Base-by-base conservation (phyloP, 2,888 invertebrate genomes). In the Smittia aterrima region DNA sequence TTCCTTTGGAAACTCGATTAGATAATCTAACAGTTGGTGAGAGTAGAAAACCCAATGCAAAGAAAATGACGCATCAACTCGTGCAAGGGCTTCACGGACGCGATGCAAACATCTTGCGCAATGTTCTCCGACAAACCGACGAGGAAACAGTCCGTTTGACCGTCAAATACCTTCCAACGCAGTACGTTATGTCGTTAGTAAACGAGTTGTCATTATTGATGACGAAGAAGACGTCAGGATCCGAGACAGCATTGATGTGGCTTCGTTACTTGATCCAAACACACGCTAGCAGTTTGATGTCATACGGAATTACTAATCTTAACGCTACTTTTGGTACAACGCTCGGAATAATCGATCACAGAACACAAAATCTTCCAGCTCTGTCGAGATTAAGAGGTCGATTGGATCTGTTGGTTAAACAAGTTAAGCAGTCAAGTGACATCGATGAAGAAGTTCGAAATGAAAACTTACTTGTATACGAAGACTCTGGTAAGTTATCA, bases 1-100 rank as follows among this genome's bases (percentile, higher is more conserved):
- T 83, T 75, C 92, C 94, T 0, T 90, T 96, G 87, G 94, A 95
- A 80, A 88, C 90, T 7, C 85, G 95, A 32, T 82, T 96, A 22
- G 91, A 92, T 77, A 94, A 94, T 81, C 84, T 96, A 24, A 88
- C 90, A 20, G 80, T 95, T 22, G 84, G 85, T 6, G 78, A 82
- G 1, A 80, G 82, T 64, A 85, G 85, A 76, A 83, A 84, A n/a
- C 85, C 87, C 1, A 85, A 85, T 76, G 85, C 86, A 0, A 89
- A 91, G 79, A 95, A 93, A 82, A 86, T 94, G 78, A 91, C 92
- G 1, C 91, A 92, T 76, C 84, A 96, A 7, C 82, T 96, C 7
- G 85, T 93, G 74, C 96, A 92, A 81, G 95, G 93, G 0, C 82
- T 97, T 38, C 93, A 93, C 78, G 96, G 95, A 79, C 90, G 90